phyloP scores from a whole-genome alignment of 1,140 invertebrate genomes.

The Dryas iulia region DNA sequence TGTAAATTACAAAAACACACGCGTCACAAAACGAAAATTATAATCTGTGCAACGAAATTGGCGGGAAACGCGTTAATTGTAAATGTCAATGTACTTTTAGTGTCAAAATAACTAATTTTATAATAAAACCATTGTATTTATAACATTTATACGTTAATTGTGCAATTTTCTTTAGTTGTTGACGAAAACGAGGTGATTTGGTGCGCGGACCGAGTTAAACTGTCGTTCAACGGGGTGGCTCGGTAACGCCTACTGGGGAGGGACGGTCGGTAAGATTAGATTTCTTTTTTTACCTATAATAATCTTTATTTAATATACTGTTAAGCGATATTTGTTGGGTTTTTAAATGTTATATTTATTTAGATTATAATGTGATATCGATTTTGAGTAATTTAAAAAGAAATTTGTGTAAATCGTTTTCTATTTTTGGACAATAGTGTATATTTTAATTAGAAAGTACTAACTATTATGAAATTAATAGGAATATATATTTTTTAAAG shows the following conservation, averaged over 20 bases:
- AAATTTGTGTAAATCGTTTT: too few relatives aligned
- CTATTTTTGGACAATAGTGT: too few relatives aligned
- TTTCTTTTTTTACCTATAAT: background rate
- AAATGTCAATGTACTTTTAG: background rate
- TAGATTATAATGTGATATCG: too few relatives aligned
- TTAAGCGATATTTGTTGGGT: background rate
- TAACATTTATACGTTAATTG: background rate
- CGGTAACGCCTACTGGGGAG: constrained; percentile 32
- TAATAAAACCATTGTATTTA: constrained; percentile 22
- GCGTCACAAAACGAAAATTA: background rate
- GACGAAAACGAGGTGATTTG: constrained; percentile 60
- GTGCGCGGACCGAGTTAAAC: constrained; percentile 55
- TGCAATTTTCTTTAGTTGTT: constrained; percentile 44
- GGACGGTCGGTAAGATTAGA: constrained; percentile 19
- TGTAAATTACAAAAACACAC: background rate
- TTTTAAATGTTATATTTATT: background rate
- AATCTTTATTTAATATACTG: background rate
- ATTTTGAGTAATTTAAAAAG: too few relatives aligned
- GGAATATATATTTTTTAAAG: too few relatives aligned
- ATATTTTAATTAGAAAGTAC: too few relatives aligned
- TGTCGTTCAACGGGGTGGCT: constrained; percentile 47
- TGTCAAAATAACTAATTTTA: background rate
- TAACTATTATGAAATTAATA: too few relatives aligned
- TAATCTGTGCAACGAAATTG: background rate
- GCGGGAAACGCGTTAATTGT: background rate